Percentiles rank a stretch among this genome's conserved stretches.
phyloP scores from a whole-genome alignment of 2,113 vertebrate genomes.

The Macheiramphus alcinus region DNA sequence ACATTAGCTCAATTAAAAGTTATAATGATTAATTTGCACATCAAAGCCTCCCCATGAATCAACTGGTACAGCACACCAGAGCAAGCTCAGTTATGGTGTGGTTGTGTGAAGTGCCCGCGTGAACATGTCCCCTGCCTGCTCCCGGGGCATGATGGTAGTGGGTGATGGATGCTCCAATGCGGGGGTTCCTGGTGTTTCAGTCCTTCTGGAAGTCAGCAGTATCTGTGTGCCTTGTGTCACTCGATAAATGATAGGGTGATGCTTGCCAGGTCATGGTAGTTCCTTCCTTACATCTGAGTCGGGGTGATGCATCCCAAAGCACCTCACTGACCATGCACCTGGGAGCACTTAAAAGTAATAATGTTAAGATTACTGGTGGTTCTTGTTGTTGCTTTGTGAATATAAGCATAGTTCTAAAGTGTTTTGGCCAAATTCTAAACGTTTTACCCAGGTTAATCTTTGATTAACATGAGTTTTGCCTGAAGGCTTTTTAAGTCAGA shows the following conservation, averaged over 20 bases:
- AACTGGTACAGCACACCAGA: background rate
- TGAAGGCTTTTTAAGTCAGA: background rate
- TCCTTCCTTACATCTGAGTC: background rate
- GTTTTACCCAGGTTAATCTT: background rate
- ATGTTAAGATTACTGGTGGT: too few relatives aligned
- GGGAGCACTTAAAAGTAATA: background rate
- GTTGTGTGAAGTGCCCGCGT: background rate
- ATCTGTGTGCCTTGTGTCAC: fast-evolving
- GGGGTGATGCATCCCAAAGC: background rate
- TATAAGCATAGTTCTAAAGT: background rate
- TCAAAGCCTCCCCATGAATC: slow-evolving; percentile 35
- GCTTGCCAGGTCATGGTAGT: background rate
- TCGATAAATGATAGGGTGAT: fast-evolving
- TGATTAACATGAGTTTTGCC: background rate
- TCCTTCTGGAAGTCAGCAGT: background rate
- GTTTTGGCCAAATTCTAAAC: background rate
- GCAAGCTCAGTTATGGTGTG: background rate
- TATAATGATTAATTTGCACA: slow-evolving; percentile 55
- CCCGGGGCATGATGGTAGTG: fast-evolving
- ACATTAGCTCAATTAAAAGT: slow-evolving; percentile 54
- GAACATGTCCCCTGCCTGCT: background rate
- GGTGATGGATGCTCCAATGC: fast-evolving
- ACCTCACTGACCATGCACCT: fast-evolving
- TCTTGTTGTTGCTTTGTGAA: background rate
- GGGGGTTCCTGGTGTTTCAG: background rate